Evolutionary conservation across 2,797 vertebrate species (phyloP), one percentile per base, ranked within the genome.

Genomic region (Fistularia tabacaria): DNA sequence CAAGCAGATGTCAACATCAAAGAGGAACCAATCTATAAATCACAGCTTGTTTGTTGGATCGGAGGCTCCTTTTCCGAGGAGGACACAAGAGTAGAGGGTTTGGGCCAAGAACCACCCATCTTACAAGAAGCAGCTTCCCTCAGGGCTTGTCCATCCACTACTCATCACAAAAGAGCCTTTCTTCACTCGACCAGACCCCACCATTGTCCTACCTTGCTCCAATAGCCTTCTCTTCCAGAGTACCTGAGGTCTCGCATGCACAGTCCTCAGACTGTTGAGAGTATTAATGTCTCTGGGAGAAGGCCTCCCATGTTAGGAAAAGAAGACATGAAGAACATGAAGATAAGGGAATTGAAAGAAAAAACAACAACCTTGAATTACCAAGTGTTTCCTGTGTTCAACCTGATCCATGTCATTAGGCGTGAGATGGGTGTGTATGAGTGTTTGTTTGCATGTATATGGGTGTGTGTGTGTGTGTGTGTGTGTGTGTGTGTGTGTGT

Each of bases 1-100:
- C 84, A 87, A 88, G 86, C 86, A 88, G 84, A 90, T 85, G 84
- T 87, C 85, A 71, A 80, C 86, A 85, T 90, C 87, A 91, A 89
- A 91, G 88, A 81, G 63, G 74, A 81, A 76, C 82, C 71, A 70
- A 85, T 88, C 74, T 85, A 85, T 88, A 84, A 89, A 88, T 89
- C 86, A 84, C 73, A 79, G 83, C 79, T 77, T 84, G 82, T 85
- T 76, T 85, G 73, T 79, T 84, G 82, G 72, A 84, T 80, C 14
- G 66, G 69, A 82, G 77, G 74, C 70, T 80, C 72, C 50, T 51
- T 73, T 84, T 74, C 84, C 72, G 67, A 76, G 65, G 68, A 76
- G 74, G 86, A 88, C 82, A 88, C 76, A 79, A 78, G 82, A 88
- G 84, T 86, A 74, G 71, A 70, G 68, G 59, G 81, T 82, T 59